A percentile compares a stretch with the other conserved stretches of the same genome.
These are phyloP conservation scores for Catharus ustulatus DNA, from an alignment of 2,797 vertebrate genomes.

Conservation along the genomic window DNA sequence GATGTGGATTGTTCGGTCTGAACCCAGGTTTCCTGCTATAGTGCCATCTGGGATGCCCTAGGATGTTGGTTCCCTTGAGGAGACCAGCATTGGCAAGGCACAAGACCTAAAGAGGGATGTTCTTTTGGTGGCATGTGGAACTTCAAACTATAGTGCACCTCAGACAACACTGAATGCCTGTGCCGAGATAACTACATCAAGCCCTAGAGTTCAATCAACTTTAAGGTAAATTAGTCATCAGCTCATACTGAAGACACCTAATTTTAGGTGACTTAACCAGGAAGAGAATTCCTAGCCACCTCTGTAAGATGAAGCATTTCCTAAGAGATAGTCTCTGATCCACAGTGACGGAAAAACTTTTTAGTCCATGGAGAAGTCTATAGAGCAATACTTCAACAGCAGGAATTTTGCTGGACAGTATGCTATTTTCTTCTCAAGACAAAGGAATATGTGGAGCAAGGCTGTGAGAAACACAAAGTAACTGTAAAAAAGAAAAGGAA, in stretches of 20 bases:
- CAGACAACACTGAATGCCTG: background rate
- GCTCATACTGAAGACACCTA: background rate
- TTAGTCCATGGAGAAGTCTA: background rate
- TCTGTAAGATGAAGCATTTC: background rate
- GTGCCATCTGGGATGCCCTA: background rate
- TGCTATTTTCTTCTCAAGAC: background rate
- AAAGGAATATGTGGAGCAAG: background rate
- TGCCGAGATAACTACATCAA: background rate
- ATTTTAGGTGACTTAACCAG: background rate
- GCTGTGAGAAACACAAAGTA: background rate
- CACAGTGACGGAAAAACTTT: background rate
- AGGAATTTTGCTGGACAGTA: background rate
- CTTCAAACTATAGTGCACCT: background rate
- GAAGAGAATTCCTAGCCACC: background rate
- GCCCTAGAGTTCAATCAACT: background rate
- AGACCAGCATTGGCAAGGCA: background rate
- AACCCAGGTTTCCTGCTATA: background rate
- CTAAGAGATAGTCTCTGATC: background rate
- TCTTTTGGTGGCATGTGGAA: background rate
- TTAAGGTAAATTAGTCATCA: background rate
- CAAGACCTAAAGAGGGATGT: background rate
- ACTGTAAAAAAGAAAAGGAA: background rate
- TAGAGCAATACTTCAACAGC: background rate
- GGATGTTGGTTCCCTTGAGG: background rate
- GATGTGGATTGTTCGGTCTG: background rate